Conservation (phyloP, 2,113 vertebrate species). For the Microtus pennsylvanicus region DNA sequence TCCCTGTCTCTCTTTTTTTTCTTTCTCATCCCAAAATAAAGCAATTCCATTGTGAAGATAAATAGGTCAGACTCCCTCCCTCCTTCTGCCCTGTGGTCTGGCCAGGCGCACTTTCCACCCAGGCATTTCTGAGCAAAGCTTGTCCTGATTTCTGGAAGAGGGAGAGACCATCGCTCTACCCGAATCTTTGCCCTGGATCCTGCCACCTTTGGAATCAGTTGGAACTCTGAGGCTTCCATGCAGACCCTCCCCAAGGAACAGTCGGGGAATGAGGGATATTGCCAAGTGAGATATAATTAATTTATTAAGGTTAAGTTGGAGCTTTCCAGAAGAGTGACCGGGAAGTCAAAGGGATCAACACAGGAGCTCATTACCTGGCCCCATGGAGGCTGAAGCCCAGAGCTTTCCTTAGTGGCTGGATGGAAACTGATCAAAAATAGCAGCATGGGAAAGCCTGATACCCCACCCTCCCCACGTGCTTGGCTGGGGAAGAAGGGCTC, state of each 20-base stretch:
- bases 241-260: conserved; percentile 12
- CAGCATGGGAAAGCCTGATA: background rate
- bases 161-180: background rate
- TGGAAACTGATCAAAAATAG: no score
- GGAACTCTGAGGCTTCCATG: background rate
- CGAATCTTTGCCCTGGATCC: conserved; percentile 10
- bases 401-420: background rate
- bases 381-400: background rate
- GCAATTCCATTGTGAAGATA: conserved; percentile 54
- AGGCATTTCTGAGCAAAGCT: conserved; percentile 43
- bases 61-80: conserved; percentile 73
- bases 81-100: conserved; percentile 60
- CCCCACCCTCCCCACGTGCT: background rate
- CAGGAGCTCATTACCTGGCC: background rate
- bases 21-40: conserved; percentile 52
- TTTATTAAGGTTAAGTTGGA: conserved; percentile 23
- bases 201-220: background rate
- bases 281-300: background rate
- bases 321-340: background rate
- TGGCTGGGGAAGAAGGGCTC: no score
- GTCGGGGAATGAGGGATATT: background rate
- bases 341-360: conserved; percentile 9
- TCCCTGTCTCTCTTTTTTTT: background rate
- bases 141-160: conserved; percentile 35
- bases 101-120: conserved; percentile 18